A percentile compares a stretch with the other conserved stretches of the same genome.
phyloP scores from a whole-genome alignment of 2,888 invertebrate species.

The Cremastobaeus sp. region DNA sequence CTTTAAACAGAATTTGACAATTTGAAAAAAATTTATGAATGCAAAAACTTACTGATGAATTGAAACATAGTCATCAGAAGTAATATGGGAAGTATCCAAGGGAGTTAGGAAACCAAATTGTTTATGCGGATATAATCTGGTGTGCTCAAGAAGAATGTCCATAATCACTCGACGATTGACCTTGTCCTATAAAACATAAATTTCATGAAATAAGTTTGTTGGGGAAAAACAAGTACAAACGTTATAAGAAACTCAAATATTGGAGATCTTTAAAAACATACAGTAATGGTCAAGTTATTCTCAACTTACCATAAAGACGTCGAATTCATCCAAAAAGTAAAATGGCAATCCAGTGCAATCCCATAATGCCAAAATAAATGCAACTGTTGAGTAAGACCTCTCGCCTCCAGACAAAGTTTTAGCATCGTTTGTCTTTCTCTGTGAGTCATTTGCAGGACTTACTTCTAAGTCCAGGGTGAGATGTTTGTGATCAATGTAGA shows the following conservation, averaged over 20 bases:
- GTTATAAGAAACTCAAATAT: not conserved
- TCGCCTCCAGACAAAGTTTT: conserved; percentile 95
- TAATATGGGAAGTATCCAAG: conserved; percentile 84
- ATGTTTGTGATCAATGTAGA: conserved; percentile 80
- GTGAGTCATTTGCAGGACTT: conserved; percentile 80
- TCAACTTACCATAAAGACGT: conserved; percentile 91
- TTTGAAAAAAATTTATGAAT: not conserved
- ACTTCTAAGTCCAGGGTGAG: conserved; percentile 80
- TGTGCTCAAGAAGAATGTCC: conserved; percentile 87
- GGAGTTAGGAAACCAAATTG: conserved; percentile 96
- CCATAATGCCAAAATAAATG: conserved; percentile 96
- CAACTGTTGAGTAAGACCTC: conserved; percentile 95
- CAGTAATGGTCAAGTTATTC: not conserved
- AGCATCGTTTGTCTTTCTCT: conserved; percentile 77
- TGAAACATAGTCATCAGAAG: conserved; percentile 79
- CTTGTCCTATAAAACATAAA: conserved; percentile 83
- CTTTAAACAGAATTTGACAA: conserved; percentile 64
- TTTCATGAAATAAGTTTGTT: conserved; percentile 2
- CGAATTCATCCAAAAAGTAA: conserved; percentile 96
- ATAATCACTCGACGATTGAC: conserved; percentile 89
- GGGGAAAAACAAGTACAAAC: not conserved
- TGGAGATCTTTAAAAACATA: not conserved
- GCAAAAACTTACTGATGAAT: conserved; percentile 83
- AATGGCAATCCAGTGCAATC: conserved; percentile 94
- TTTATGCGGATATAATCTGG: conserved; percentile 82